Conservation (phyloP, 2,113 vertebrate species). For the Notiomystis cincta region DNA sequence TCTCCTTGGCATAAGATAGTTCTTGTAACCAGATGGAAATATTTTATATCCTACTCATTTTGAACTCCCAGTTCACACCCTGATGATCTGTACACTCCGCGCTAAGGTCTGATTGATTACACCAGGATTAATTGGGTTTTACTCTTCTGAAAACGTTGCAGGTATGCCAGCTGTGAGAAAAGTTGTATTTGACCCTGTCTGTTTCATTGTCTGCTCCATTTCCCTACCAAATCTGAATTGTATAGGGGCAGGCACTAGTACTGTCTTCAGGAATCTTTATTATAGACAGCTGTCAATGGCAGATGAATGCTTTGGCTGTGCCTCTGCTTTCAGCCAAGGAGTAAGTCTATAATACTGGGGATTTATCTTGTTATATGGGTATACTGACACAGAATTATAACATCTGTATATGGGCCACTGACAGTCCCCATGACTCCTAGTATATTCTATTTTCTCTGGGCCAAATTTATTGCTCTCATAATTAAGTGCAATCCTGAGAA, state of each 20-base stretch:
- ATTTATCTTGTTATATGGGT: neutral
- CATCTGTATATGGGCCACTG: conserved; percentile 8
- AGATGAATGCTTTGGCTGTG: neutral
- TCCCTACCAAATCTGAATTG: neutral
- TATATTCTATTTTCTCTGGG: conserved; percentile 47
- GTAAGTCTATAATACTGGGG: neutral
- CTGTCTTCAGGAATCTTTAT: neutral
- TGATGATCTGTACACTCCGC: neutral
- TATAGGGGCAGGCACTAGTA: neutral
- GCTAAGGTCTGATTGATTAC: conserved; percentile 12
- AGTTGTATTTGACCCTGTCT: neutral
- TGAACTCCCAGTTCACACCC: neutral
- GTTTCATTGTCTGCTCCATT: neutral
- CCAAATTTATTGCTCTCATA: conserved; percentile 35
- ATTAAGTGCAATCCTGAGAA: conserved; percentile 9
- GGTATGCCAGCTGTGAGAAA: neutral
- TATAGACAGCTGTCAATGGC: neutral
- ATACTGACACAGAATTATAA: conserved; percentile 19
- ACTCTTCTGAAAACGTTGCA: neutral
- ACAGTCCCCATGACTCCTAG: neutral
- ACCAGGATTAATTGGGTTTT: neutral
- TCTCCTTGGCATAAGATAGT: neutral
- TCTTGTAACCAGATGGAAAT: neutral
- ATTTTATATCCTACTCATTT: neutral
- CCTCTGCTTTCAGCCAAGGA: neutral